These are phyloP conservation scores for Eupristina koningsbergeri DNA, from an alignment of 1,140 invertebrate genomes.

Conservation along the genomic window DNA sequence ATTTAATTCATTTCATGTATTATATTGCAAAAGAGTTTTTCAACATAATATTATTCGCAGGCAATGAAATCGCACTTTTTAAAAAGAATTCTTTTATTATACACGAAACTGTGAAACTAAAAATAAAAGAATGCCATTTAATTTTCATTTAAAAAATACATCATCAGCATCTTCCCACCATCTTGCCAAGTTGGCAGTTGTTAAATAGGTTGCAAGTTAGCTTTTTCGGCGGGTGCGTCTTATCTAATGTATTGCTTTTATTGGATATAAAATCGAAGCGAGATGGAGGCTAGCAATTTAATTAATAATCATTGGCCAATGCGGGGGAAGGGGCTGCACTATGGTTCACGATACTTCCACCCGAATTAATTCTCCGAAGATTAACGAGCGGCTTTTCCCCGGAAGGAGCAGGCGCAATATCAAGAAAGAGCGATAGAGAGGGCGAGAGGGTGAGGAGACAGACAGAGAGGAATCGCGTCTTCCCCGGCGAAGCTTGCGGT, in stretches of 20 bases:
- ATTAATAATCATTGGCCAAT: conserved; percentile 68
- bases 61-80: too few relatives aligned
- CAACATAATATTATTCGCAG: too few relatives aligned
- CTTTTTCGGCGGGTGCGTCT: neutral
- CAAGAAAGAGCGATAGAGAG: neutral
- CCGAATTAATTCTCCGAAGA: conserved; percentile 66
- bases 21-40: too few relatives aligned
- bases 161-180: too few relatives aligned
- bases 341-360: conserved; percentile 62
- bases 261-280: conserved; percentile 22
- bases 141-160: neutral
- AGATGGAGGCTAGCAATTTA: conserved; percentile 56
- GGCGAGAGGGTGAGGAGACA: neutral
- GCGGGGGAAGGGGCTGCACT: conserved; percentile 55
- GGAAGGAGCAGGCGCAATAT: conserved; percentile 11
- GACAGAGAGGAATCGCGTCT: neutral
- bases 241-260: neutral
- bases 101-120: too few relatives aligned
- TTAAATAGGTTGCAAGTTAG: neutral
- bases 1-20: too few relatives aligned
- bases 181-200: neutral
- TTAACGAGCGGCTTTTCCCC: conserved; percentile 64
- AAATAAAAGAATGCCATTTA: too few relatives aligned
- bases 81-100: too few relatives aligned
- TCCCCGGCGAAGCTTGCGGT: conserved; percentile 33